Evolutionary conservation across 1,140 invertebrate genomes (phyloP).

Genomic region (Drepana arcuata): DNA sequence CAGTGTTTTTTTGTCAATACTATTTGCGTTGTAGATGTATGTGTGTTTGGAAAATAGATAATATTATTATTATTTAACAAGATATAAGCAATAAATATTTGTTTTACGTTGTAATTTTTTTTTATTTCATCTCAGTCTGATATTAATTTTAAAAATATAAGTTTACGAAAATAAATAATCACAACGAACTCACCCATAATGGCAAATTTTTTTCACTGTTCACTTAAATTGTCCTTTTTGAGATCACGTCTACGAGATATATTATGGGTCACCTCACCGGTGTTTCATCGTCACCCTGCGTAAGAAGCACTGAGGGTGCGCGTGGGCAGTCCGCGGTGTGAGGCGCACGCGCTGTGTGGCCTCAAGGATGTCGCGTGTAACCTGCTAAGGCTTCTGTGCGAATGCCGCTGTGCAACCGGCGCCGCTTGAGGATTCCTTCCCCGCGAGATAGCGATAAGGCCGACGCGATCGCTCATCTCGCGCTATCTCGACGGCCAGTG

Average conservation of each 20-base stretch:
- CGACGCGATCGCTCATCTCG: conserved; percentile 58
- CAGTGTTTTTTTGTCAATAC: no score
- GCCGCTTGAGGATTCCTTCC: conserved; percentile 50
- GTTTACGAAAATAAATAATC: conserved; percentile 3
- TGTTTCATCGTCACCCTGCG: conserved; percentile 50
- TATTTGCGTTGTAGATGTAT: no score
- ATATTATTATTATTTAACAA: no score
- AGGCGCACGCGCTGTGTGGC: conserved; percentile 19
- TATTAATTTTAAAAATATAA: conserved; percentile 3
- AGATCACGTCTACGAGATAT: conserved; percentile 40
- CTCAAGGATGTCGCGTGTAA: conserved; percentile 57
- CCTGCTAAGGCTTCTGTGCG: conserved; percentile 57
- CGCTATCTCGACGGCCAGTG: conserved; percentile 48
- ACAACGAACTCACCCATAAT: conserved; percentile 48
- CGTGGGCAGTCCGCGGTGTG: conserved; percentile 21
- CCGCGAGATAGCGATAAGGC: conserved; percentile 55
- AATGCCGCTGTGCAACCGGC: conserved; percentile 45
- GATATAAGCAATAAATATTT: no score
- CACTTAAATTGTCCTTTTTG: conserved; percentile 41
- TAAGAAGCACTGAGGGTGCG: conserved; percentile 24
- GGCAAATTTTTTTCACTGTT: conserved; percentile 45
- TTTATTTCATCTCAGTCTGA: no score
- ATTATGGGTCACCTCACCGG: conserved; percentile 26
- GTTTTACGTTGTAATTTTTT: no score
- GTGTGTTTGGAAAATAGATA: no score